Percentiles rank a stretch among this genome's conserved stretches.
phyloP scores from a whole-genome alignment of 1,140 invertebrate genomes.

The Dryas iulia region DNA sequence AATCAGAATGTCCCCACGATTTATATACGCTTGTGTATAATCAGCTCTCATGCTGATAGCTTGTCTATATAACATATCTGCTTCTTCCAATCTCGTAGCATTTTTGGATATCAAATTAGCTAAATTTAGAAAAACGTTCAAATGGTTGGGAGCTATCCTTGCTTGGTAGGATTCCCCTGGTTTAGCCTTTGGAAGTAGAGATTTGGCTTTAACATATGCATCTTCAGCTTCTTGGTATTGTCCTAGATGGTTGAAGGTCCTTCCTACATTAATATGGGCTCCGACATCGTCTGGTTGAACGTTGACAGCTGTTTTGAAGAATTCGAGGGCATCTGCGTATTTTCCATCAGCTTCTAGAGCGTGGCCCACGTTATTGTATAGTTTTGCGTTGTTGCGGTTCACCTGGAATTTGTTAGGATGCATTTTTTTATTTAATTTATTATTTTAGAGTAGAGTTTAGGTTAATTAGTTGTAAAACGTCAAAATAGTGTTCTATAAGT shows the following conservation, averaged over 20 bases:
- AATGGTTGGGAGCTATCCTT: constrained; percentile 96
- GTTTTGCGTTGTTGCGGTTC: constrained; percentile 95
- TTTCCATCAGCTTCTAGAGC: constrained; percentile 92
- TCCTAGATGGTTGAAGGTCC: constrained; percentile 96
- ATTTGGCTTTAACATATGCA: constrained; percentile 94
- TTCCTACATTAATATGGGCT: constrained; percentile 97
- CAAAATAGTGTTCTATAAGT: too few relatives aligned
- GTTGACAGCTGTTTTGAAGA: constrained; percentile 95
- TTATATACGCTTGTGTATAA: constrained; percentile 98
- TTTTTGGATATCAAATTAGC: constrained; percentile 97
- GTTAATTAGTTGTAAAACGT: too few relatives aligned
- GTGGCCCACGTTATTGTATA: constrained; percentile 98
- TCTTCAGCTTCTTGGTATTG: constrained; percentile 94
- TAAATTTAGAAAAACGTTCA: constrained; percentile 97
- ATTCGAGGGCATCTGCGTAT: constrained; percentile 92
- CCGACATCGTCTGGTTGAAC: constrained; percentile 98
- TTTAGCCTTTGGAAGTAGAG: constrained; percentile 93
- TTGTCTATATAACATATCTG: constrained; percentile 94
- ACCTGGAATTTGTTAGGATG: constrained; percentile 76
- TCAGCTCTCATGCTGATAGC: constrained; percentile 98
- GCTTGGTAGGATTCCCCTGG: constrained; percentile 97
- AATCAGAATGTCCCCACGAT: constrained; percentile 96
- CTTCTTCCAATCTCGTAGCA: constrained; percentile 94
- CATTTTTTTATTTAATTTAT: not conserved
- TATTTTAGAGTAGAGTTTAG: too few relatives aligned